Percentiles rank a stretch among this genome's conserved stretches.
These are phyloP conservation scores for Crioceris asparagi DNA, from an alignment of 2,888 invertebrate species.

Conservation along the genomic window DNA sequence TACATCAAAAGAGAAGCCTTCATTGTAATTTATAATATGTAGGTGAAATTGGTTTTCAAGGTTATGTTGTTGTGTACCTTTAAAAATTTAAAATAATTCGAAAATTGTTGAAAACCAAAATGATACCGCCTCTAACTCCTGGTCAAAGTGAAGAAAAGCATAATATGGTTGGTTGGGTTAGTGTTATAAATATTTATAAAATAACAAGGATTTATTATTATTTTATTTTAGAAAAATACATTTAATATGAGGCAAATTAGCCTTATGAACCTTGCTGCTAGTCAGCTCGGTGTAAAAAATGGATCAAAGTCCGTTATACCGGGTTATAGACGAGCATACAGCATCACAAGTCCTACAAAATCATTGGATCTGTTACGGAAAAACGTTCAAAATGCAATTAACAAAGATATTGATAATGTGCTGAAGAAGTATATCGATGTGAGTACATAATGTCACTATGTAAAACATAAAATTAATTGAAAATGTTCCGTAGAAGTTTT, in stretches of 20 bases:
- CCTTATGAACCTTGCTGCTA: slow-evolving; percentile 56
- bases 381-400: slow-evolving; percentile 66
- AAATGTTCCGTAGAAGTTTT: slow-evolving; percentile 51
- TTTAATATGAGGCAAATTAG: slow-evolving; percentile 62
- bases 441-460: slow-evolving; percentile 14
- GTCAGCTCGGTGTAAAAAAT: slow-evolving; percentile 48
- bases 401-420: slow-evolving; percentile 66
- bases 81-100: too few relatives aligned
- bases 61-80: too few relatives aligned
- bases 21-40: too few relatives aligned
- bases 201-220: slow-evolving; percentile 2
- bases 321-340: slow-evolving; percentile 36
- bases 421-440: slow-evolving; percentile 70
- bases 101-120: slow-evolving; percentile 23
- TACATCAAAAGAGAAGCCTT: too few relatives aligned
- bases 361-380: slow-evolving; percentile 64
- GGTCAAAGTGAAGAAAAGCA: slow-evolving; percentile 36
- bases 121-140: slow-evolving; percentile 39
- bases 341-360: slow-evolving; percentile 39
- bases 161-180: slow-evolving; percentile 39
- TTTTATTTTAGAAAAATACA: slow-evolving; percentile 43
- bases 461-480: background rate
- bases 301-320: slow-evolving; percentile 36
- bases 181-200: slow-evolving; percentile 6
- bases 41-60: too few relatives aligned